Evolutionary conservation across 2,797 vertebrate species (phyloP).

Genomic region (Spatula clypeata): DNA sequence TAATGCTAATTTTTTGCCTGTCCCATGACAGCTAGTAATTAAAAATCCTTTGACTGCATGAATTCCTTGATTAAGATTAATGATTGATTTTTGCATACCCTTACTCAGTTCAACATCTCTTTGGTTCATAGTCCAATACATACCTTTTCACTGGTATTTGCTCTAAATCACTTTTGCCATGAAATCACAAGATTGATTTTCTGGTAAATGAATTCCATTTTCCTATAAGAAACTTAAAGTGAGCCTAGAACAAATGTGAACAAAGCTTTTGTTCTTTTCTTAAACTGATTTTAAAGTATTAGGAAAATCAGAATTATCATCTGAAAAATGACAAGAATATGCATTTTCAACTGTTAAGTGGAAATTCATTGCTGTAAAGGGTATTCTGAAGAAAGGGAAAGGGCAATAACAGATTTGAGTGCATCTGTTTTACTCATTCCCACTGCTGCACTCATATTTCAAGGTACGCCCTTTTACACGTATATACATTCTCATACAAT

Average conservation of each 20-base stretch:
- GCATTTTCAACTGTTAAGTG: neutral
- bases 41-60: neutral
- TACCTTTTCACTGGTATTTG: neutral
- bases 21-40: neutral
- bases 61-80: neutral
- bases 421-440: neutral
- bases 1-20: neutral
- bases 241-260: neutral
- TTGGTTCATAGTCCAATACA: neutral
- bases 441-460: neutral
- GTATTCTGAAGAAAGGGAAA: neutral
- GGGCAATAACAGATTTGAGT: neutral
- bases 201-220: neutral
- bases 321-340: neutral
- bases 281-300: neutral
- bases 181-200: neutral
- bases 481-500: neutral
- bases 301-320: neutral
- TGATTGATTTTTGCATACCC: neutral
- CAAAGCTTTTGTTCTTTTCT: neutral
- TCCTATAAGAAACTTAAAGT: neutral
- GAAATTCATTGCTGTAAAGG: neutral
- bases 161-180: neutral
- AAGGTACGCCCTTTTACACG: neutral
- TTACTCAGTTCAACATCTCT: neutral